phyloP scores from a whole-genome alignment of 2,797 vertebrate genomes.

The Eulemur coronatus region DNA sequence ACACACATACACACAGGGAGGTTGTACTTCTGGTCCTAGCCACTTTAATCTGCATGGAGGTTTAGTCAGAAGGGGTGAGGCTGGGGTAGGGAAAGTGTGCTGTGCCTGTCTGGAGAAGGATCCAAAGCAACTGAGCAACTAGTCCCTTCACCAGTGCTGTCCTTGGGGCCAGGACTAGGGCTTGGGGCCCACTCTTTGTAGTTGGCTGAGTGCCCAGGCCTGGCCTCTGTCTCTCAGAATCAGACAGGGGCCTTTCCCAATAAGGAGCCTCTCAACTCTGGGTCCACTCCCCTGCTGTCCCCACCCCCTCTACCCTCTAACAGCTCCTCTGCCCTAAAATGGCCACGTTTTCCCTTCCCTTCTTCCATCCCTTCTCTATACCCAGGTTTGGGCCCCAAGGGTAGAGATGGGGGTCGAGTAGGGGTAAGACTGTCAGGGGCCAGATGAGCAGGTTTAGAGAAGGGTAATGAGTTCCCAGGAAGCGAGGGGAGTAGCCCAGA shows the following conservation, averaged over 20 bases:
- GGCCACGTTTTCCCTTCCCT: slow-evolving; percentile 58
- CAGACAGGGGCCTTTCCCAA: slow-evolving; percentile 79
- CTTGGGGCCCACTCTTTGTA: slow-evolving; percentile 64
- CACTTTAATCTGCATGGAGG: background rate
- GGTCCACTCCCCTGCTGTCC: slow-evolving; percentile 62
- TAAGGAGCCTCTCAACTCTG: slow-evolving; percentile 77
- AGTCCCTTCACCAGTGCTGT: slow-evolving; percentile 13
- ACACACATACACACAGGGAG: background rate
- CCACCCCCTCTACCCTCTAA: slow-evolving; percentile 67
- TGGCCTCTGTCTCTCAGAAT: slow-evolving; percentile 76
- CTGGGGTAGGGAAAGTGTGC: background rate
- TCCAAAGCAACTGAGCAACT: background rate
- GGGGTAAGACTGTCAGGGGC: background rate
- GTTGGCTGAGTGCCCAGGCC: slow-evolving; percentile 73
- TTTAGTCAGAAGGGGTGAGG: background rate
- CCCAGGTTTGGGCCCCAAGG: slow-evolving; percentile 49
- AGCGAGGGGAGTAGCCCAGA: background rate
- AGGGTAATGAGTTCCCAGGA: background rate
- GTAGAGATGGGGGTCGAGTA: background rate
- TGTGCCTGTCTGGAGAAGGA: background rate
- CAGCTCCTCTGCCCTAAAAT: slow-evolving; percentile 79
- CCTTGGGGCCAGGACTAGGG: slow-evolving; percentile 41
- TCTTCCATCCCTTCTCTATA: background rate
- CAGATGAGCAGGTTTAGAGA: slow-evolving; percentile 45
- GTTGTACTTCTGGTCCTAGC: background rate